Conservation (phyloP, 2,888 invertebrate genomes). For the Cheilosia vulpina region DNA sequence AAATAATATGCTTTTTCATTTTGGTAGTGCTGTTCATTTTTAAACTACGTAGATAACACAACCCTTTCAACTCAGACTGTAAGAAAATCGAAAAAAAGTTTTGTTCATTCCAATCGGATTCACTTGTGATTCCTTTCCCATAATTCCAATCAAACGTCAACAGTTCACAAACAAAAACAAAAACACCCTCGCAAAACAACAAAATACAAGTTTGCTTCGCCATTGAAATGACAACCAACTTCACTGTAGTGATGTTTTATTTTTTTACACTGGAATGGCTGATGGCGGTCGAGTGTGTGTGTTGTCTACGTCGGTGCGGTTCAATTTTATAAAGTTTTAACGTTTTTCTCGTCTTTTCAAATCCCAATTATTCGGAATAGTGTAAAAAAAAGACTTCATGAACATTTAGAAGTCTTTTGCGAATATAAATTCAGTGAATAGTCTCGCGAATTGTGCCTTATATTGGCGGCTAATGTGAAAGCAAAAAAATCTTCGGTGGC, state of each 20-base stretch:
- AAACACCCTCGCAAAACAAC: constrained; percentile 70
- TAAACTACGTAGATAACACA: too few species aligned
- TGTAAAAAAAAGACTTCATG: constrained; percentile 16
- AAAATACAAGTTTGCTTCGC: constrained; percentile 33
- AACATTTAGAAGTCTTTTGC: constrained; percentile 23
- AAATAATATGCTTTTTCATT: too few species aligned
- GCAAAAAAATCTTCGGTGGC: constrained; percentile 10
- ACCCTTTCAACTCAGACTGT: neutral
- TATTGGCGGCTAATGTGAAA: constrained; percentile 34
- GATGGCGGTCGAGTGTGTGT: constrained; percentile 61
- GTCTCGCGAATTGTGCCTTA: constrained; percentile 13
- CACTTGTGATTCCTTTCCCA: constrained; percentile 16
- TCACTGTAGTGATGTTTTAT: constrained; percentile 35
- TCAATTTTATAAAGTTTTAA: constrained; percentile 48
- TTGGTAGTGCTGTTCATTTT: too few species aligned
- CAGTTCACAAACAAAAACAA: constrained; percentile 63
- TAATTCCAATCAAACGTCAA: constrained; percentile 65
- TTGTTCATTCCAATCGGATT: constrained; percentile 47
- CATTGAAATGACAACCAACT: constrained; percentile 52
- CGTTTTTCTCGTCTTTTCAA: constrained; percentile 51
- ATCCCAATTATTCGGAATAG: constrained; percentile 16
- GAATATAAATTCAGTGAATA: constrained; percentile 29
- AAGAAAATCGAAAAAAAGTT: neutral
- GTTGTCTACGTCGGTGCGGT: constrained; percentile 65
- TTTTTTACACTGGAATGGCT: constrained; percentile 65